phyloP scores from a whole-genome alignment of 2,113 vertebrate species.

The Paracanthobrama guichenoti region DNA sequence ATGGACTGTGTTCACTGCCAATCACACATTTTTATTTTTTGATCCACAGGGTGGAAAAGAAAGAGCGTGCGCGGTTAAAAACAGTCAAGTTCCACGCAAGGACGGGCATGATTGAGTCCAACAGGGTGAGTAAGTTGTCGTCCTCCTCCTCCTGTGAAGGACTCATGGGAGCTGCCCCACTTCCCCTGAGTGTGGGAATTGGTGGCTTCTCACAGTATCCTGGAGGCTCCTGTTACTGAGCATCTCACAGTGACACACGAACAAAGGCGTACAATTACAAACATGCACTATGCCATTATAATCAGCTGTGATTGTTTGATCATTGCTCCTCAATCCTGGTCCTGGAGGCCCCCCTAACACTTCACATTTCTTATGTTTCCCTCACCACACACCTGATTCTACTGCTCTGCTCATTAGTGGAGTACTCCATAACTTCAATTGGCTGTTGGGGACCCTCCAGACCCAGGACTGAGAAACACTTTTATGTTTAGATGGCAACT shows the following conservation, averaged over 20 bases:
- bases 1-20: not conserved
- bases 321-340: constrained; percentile 8
- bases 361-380: not conserved
- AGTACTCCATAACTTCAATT: not conserved
- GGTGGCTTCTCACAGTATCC: constrained; percentile 62
- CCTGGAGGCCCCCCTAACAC: not conserved
- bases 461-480: not conserved
- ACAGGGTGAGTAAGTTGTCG: constrained; percentile 87
- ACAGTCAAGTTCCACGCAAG: constrained; percentile 98
- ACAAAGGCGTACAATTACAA: not conserved
- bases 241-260: constrained; percentile 23
- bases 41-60: constrained; percentile 84
- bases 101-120: constrained; percentile 97
- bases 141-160: constrained; percentile 37
- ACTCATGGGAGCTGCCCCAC: constrained; percentile 68
- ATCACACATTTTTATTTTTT: not conserved
- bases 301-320: constrained; percentile 21
- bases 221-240: constrained; percentile 61
- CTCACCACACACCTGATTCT: not conserved
- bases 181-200: constrained; percentile 67
- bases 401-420: not conserved
- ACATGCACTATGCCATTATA: not conserved
- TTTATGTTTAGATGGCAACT: not conserved
- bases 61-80: constrained; percentile 97
- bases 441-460: not conserved